phyloP scores from a whole-genome alignment of 2,113 vertebrate species.

The Nesogale talazaci region DNA sequence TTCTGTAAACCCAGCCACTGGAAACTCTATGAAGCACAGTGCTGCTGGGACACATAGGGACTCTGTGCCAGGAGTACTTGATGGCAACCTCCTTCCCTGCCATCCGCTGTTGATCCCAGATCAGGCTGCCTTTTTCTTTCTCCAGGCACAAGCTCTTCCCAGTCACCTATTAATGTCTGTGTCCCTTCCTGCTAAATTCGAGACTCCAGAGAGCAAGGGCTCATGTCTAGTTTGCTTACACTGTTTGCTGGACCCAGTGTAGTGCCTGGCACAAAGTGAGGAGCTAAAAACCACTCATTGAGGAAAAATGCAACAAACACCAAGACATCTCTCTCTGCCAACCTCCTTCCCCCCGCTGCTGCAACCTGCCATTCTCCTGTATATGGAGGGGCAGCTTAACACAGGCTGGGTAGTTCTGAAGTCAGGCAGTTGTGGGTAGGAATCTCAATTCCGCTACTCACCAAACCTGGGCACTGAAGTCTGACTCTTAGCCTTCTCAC shows the following conservation, averaged over 20 bases:
- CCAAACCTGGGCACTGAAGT: not conserved
- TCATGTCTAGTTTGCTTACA: no score
- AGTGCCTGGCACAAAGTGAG: not conserved
- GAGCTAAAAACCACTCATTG: not conserved
- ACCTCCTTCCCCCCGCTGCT: no score
- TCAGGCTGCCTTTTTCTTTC: not conserved
- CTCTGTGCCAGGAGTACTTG: not conserved
- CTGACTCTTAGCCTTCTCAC: not conserved
- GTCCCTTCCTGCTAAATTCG: not conserved
- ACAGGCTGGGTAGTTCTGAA: not conserved
- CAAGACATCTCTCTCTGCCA: not conserved
- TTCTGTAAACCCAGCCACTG: not conserved
- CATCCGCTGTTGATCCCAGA: not conserved
- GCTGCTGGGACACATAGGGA: not conserved
- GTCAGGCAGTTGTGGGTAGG: not conserved
- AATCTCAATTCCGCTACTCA: not conserved
- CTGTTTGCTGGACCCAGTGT: not conserved
- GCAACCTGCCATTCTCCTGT: no score
- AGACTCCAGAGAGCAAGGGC: not conserved
- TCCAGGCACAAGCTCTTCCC: not conserved
- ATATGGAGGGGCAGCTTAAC: not conserved
- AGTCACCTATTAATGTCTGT: not conserved
- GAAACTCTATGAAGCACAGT: not conserved
- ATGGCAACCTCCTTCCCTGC: no score
- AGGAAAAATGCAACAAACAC: not conserved